A percentile compares a stretch with the other conserved stretches of the same genome.
Conservation (phyloP, 2,113 vertebrate genomes). For the Gymnorhina tibicen region DNA sequence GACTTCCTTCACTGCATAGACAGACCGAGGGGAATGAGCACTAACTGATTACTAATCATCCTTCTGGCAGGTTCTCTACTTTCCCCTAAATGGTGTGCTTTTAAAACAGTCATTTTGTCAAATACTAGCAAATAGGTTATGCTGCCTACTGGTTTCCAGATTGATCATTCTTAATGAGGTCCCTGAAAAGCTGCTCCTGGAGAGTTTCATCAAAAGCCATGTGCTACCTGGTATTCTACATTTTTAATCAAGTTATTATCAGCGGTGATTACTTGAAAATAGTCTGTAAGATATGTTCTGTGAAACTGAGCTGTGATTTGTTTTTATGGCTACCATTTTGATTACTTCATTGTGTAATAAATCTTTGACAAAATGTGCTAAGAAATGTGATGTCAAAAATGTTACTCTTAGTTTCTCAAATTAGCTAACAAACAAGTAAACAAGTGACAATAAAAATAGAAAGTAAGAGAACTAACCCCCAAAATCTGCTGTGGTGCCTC, state of each 20-base stretch:
- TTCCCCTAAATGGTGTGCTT: neutral
- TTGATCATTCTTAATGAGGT: neutral
- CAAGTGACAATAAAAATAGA: neutral
- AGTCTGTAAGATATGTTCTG: neutral
- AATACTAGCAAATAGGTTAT: neutral
- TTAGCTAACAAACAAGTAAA: neutral
- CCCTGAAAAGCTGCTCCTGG: neutral
- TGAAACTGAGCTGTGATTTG: neutral
- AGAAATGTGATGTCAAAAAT: neutral
- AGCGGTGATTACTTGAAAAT: neutral
- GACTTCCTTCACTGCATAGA: neutral
- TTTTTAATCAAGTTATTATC: neutral
- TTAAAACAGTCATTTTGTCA: neutral
- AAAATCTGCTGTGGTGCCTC: neutral
- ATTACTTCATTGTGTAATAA: neutral
- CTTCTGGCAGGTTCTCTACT: neutral
- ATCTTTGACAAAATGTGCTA: neutral
- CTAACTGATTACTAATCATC: neutral
- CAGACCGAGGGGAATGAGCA: neutral
- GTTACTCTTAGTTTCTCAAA: neutral
- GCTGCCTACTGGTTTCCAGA: neutral
- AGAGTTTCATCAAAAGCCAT: neutral
- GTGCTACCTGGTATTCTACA: neutral
- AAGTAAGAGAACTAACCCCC: neutral
- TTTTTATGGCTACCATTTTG: neutral